Evolutionary conservation across 2,888 invertebrate genomes (phyloP).

Genomic region (Agrotis ipsilon): DNA sequence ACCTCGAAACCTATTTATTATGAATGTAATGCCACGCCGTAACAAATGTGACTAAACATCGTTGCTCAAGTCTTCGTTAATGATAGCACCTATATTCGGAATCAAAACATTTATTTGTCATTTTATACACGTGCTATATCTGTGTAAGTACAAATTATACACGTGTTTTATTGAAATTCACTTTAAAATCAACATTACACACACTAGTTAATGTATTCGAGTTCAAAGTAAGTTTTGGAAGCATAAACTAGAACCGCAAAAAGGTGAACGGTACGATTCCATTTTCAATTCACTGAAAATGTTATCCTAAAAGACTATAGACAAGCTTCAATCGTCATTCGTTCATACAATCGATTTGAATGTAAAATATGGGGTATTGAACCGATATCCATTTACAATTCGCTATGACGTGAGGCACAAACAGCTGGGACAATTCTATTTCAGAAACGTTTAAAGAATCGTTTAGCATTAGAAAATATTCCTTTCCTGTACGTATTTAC

Average conservation of each 20-base stretch:
- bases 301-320: conserved; percentile 48
- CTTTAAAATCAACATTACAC: conserved; percentile 1
- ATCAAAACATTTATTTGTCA: conserved; percentile 38
- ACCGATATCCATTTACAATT: conserved; percentile 71
- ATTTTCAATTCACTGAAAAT: conserved; percentile 49
- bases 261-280: conserved; percentile 18
- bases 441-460: conserved; percentile 34
- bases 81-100: conserved; percentile 67
- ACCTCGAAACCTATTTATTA: conserved; percentile 83
- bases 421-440: conserved; percentile 58
- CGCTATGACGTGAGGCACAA: conserved; percentile 67
- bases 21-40: conserved; percentile 78
- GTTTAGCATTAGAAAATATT: conserved; percentile 38
- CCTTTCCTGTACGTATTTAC: conserved; percentile 5
- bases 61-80: conserved; percentile 74
- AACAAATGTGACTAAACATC: conserved; percentile 76
- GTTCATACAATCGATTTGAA: conserved; percentile 69
- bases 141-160: conserved; percentile 22
- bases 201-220: conserved; percentile 15
- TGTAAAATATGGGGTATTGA: conserved; percentile 74
- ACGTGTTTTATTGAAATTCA: conserved; percentile 28
- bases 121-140: conserved; percentile 70
- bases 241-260: conserved; percentile 21
- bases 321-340: conserved; percentile 60
- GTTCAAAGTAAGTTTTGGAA: conserved; percentile 16